Conservation (phyloP, 2,888 invertebrate species). For the Trichogramma dendrolimi region DNA sequence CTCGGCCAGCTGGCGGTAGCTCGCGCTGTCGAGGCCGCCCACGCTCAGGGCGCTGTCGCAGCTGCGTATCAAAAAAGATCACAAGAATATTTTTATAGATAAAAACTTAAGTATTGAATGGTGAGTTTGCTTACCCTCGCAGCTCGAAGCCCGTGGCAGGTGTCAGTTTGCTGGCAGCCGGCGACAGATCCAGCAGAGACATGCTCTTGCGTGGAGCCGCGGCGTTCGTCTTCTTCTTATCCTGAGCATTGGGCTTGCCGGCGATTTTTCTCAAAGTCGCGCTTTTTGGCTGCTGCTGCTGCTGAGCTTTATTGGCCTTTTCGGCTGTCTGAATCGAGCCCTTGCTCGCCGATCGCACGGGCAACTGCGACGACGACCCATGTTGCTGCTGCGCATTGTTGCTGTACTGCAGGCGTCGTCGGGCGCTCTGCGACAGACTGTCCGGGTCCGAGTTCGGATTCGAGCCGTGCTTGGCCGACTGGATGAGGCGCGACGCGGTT, state of each 20-base stretch:
- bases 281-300: neutral
- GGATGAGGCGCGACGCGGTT: too few relatives aligned
- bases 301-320: slow-evolving; percentile 7
- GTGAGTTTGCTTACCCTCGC: neutral
- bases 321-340: slow-evolving; percentile 4
- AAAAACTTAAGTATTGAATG: neutral
- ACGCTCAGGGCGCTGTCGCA: slow-evolving; percentile 10
- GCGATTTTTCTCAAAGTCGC: slow-evolving; percentile 1
- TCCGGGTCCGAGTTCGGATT: neutral
- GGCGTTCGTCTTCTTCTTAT: neutral
- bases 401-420: slow-evolving; percentile 33
- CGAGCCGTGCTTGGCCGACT: too few relatives aligned
- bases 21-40: slow-evolving; percentile 6
- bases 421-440: slow-evolving; percentile 33
- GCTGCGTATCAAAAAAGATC: neutral
- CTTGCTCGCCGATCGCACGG: slow-evolving; percentile 31
- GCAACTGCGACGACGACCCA: slow-evolving; percentile 30
- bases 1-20: neutral
- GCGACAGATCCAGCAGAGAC: slow-evolving; percentile 44
- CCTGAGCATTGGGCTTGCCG: slow-evolving; percentile 7
- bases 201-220: slow-evolving; percentile 37
- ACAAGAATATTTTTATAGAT: neutral
- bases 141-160: neutral
- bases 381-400: too few relatives aligned
- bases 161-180: slow-evolving; percentile 8